These are phyloP conservation scores for Aphelenchoides fujianensis DNA, from an alignment of 1,140 invertebrate genomes.

Conservation along the genomic window DNA sequence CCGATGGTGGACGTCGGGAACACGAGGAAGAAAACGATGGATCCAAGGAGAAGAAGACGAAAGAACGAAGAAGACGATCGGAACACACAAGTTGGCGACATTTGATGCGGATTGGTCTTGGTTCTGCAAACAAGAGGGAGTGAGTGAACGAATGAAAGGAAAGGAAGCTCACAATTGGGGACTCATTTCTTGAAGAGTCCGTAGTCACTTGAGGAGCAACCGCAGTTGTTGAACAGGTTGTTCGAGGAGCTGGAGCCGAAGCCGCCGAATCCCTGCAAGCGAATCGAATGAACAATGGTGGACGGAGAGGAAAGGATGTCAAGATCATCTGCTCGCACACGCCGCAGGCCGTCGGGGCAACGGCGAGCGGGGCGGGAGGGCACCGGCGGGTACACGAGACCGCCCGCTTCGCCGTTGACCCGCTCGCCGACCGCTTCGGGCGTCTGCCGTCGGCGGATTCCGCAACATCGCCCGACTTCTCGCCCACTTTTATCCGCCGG, in stretches of 20 bases:
- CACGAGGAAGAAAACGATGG: not conserved
- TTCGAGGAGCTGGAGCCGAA: slow-evolving; percentile 14
- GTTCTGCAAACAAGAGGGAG: not conserved
- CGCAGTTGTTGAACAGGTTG: slow-evolving; percentile 23
- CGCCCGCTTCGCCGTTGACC: not conserved
- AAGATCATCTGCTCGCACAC: not conserved
- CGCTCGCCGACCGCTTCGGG: too few relatives aligned
- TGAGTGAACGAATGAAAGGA: not conserved
- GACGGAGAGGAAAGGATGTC: too few relatives aligned
- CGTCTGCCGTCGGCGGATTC: too few relatives aligned
- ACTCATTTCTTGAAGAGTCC: slow-evolving; percentile 31
- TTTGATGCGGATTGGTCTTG: not conserved
- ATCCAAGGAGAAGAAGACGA: too few relatives aligned
- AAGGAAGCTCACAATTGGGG: not conserved
- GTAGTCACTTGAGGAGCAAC: slow-evolving; percentile 29
- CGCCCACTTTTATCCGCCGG: too few relatives aligned
- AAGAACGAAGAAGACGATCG: not conserved
- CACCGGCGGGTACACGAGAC: not conserved
- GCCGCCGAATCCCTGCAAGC: too few relatives aligned
- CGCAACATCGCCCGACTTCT: too few relatives aligned
- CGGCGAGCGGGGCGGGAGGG: too few relatives aligned
- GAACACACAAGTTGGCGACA: not conserved
- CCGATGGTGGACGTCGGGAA: not conserved
- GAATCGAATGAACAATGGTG: slow-evolving; percentile 8
- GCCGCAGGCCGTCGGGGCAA: too few relatives aligned